Conservation (phyloP, 1,140 invertebrate genomes). For the Eriocheir sinensis region DNA sequence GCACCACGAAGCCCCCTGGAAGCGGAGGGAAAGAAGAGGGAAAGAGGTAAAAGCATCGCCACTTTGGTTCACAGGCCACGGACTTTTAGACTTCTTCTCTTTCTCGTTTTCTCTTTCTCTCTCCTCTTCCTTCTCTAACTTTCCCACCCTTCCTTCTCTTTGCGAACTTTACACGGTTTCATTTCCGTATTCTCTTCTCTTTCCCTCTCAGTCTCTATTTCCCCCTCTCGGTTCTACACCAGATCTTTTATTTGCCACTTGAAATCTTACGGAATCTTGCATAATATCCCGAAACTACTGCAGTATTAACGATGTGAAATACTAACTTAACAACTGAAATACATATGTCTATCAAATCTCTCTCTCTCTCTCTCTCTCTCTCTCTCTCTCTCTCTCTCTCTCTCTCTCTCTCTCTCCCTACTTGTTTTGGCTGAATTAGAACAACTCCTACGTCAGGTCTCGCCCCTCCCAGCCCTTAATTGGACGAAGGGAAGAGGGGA, state of each 20-base stretch:
- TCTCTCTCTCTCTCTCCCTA: neutral
- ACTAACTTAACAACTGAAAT: too few species aligned
- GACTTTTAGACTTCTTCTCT: neutral
- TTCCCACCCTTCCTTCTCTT: neutral
- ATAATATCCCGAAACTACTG: too few species aligned
- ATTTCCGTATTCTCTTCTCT: neutral
- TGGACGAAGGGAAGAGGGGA: neutral
- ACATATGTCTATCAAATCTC: too few species aligned
- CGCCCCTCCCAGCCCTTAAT: neutral
- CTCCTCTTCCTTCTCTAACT: neutral
- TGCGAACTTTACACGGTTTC: too few species aligned
- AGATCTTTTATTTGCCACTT: too few species aligned
- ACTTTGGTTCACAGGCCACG: neutral
- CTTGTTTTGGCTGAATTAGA: neutral
- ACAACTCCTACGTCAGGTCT: neutral
- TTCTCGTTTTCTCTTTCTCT: neutral
- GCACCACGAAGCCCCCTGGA: too few species aligned
- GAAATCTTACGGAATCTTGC: too few species aligned
- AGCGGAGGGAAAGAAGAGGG: neutral
- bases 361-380: conserved; percentile 21
- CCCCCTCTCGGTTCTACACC: too few species aligned
- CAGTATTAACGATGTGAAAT: too few species aligned
- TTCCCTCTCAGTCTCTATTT: neutral
- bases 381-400: conserved; percentile 22
- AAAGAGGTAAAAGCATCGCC: neutral